Percentiles rank a stretch among this genome's conserved stretches.
Evolutionary conservation across 1,140 invertebrate species (phyloP).

Genomic region (Drosophila insularis): DNA sequence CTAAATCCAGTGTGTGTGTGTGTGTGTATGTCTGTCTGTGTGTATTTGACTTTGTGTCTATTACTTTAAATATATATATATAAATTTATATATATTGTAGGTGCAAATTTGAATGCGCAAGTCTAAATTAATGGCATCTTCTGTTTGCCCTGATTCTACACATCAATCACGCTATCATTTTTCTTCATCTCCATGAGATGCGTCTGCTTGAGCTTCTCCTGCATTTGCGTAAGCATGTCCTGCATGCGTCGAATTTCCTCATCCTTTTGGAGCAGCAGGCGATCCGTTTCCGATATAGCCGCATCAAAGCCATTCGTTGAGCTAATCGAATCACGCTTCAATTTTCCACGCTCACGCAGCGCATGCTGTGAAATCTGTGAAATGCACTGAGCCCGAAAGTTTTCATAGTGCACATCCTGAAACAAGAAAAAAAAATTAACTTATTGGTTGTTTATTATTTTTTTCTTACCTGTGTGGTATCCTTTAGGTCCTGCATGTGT

Average conservation of each 20-base stretch:
- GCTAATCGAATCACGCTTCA: slow-evolving; percentile 93
- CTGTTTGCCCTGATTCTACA: slow-evolving; percentile 82
- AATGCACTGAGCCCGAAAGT: slow-evolving; percentile 95
- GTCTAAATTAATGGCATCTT: not conserved
- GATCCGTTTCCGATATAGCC: slow-evolving; percentile 92
- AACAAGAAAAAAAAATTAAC: not conserved
- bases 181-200: slow-evolving; percentile 86
- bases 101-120: slow-evolving; percentile 69
- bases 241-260: slow-evolving; percentile 98
- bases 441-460: not conserved
- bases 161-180: slow-evolving; percentile 91
- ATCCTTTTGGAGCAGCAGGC: slow-evolving; percentile 94
- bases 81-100: slow-evolving; percentile 30
- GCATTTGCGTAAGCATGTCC: slow-evolving; percentile 98
- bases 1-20: slow-evolving; percentile 32
- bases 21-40: slow-evolving; percentile 24
- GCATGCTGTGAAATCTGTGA: slow-evolving; percentile 94
- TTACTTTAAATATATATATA: slow-evolving; percentile 32
- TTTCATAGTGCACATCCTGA: slow-evolving; percentile 97
- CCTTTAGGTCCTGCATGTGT: slow-evolving; percentile 97
- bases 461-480: slow-evolving; percentile 90
- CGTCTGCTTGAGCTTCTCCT: slow-evolving; percentile 94
- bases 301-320: slow-evolving; percentile 87
- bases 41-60: slow-evolving; percentile 10
- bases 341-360: slow-evolving; percentile 90